Percentiles rank a stretch among this genome's conserved stretches.
These are phyloP conservation scores for Protaetia brevitarsis DNA, from an alignment of 1,140 invertebrate species.

Conservation along the genomic window DNA sequence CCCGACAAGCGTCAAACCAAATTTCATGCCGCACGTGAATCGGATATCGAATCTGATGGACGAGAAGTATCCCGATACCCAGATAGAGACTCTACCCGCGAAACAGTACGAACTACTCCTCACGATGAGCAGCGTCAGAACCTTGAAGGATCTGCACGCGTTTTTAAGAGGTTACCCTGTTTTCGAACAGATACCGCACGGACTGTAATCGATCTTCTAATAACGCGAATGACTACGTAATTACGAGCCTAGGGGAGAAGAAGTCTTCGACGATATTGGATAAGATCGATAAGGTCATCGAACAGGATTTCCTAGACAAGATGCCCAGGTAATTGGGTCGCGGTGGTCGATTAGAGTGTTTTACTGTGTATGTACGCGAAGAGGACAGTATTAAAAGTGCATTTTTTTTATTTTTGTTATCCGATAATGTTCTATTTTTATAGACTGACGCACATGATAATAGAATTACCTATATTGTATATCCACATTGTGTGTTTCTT, in stretches of 20 bases:
- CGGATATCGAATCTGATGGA: conserved; percentile 71
- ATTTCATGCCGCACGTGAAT: conserved; percentile 73
- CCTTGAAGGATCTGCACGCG: conserved; percentile 73
- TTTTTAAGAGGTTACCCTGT: conserved; percentile 75
- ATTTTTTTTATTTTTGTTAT: conserved; percentile 19
- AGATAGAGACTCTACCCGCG: conserved; percentile 50
- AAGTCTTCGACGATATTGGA: conserved; percentile 54
- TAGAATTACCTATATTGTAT: too few species aligned
- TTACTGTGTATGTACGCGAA: too few species aligned
- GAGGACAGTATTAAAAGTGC: conserved; percentile 12
- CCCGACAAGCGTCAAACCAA: conserved; percentile 1
- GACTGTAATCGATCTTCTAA: conserved; percentile 43
- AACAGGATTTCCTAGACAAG: conserved; percentile 64
- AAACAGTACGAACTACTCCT: conserved; percentile 64
- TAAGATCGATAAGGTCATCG: conserved; percentile 63
- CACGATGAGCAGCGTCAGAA: conserved; percentile 64
- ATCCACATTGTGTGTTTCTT: too few species aligned
- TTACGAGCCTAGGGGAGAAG: conserved; percentile 52
- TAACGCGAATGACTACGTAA: conserved; percentile 51
- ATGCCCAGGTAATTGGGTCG: conserved; percentile 48
- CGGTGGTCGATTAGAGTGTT: too few species aligned
- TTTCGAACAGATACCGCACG: conserved; percentile 48
- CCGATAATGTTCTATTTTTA: conserved; percentile 8
- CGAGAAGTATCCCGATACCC: conserved; percentile 50
- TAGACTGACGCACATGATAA: conserved; percentile 11